Evolutionary conservation across 2,888 invertebrate species (phyloP).

Genomic region (Criorhina ranunculi): DNA sequence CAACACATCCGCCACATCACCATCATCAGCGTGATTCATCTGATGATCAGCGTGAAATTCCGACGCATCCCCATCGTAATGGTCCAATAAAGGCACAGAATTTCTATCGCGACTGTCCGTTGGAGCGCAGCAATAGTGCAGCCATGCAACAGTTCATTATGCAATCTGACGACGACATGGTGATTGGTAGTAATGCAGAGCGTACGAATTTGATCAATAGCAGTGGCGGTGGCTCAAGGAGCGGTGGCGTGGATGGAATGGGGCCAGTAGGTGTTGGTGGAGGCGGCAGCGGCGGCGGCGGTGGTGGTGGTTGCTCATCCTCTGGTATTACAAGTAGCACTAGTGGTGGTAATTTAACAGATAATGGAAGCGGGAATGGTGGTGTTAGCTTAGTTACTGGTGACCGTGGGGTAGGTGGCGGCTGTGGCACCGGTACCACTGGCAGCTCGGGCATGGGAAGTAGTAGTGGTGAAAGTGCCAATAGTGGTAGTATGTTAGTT

Average conservation of each 20-base stretch:
- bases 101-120: conserved; percentile 70
- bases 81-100: conserved; percentile 66
- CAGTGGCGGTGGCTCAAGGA: conserved; percentile 62
- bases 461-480: conserved; percentile 85
- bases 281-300: conserved; percentile 36
- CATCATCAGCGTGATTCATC: conserved; percentile 74
- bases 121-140: conserved; percentile 77
- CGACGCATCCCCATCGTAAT: conserved; percentile 70
- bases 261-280: conserved; percentile 44
- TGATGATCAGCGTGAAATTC: conserved; percentile 76
- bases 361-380: conserved; percentile 65
- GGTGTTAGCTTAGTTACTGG: conserved; percentile 51
- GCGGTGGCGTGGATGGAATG: conserved; percentile 66
- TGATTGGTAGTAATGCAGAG: conserved; percentile 81
- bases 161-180: conserved; percentile 81
- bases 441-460: conserved; percentile 82
- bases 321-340: conserved; percentile 76
- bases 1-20: conserved; percentile 70
- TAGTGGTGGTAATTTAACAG: conserved; percentile 76
- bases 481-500: conserved; percentile 91
- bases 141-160: conserved; percentile 71
- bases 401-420: conserved; percentile 77
- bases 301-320: conserved; percentile 71
- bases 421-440: conserved; percentile 68
- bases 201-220: conserved; percentile 82